Conservation (phyloP, 2,888 invertebrate genomes). For the Leuctra nigra region DNA sequence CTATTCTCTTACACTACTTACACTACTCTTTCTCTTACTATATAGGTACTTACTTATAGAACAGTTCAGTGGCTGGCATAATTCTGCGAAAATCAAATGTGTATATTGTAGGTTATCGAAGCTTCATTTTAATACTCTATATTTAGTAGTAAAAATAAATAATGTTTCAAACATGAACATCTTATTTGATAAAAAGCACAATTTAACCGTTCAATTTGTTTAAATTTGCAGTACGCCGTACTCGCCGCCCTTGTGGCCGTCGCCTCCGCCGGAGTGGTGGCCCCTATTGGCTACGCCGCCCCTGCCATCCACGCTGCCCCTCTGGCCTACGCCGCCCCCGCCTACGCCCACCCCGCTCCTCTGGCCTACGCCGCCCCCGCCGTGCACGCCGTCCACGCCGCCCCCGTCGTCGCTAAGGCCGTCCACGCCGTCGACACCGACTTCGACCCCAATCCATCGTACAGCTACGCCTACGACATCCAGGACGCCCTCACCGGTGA, state of each 20-base stretch:
- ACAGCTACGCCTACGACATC: slow-evolving; percentile 17
- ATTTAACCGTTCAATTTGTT: too few relatives aligned
- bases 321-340: slow-evolving; percentile 11
- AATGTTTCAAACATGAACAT: too few relatives aligned
- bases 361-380: slow-evolving; percentile 17
- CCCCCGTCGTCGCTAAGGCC: slow-evolving; percentile 10
- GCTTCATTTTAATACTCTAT: too few relatives aligned
- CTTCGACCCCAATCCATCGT: slow-evolving; percentile 15
- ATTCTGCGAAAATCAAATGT: too few relatives aligned
- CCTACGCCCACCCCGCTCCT: slow-evolving; percentile 13
- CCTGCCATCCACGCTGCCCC: slow-evolving; percentile 1
- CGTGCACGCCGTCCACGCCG: slow-evolving; percentile 10
- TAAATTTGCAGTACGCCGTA: slow-evolving; percentile 30
- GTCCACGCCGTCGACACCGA: slow-evolving; percentile 10
- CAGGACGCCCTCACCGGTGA: slow-evolving; percentile 20
- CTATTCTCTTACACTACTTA: too few relatives aligned
- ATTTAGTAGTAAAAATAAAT: too few relatives aligned
- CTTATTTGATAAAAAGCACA: too few relatives aligned
- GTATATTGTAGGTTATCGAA: too few relatives aligned
- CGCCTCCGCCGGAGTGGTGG: too few relatives aligned
- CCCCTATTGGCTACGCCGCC: slow-evolving; percentile 13
- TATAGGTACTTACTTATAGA: too few relatives aligned
- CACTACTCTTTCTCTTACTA: too few relatives aligned
- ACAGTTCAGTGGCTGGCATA: too few relatives aligned
- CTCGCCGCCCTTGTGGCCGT: slow-evolving; percentile 33